Conservation (phyloP, 2,797 vertebrate genomes). For the Acrocephalus scirpaceus region DNA sequence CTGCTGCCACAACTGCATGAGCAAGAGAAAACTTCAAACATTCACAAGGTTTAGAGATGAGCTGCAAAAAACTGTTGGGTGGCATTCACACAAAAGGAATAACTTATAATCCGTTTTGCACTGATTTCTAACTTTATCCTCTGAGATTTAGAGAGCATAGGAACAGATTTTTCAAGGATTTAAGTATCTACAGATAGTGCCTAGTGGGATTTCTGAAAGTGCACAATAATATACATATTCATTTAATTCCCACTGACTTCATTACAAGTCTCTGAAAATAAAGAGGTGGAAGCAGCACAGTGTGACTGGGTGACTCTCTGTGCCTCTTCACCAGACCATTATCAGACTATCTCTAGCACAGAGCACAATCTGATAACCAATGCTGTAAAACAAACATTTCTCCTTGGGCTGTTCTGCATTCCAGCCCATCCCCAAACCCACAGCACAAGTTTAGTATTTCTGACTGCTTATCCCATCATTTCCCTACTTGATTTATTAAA, state of each 20-base stretch:
- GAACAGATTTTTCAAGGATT: background rate
- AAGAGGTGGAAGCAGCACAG: background rate
- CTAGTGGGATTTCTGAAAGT: background rate
- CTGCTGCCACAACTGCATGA: background rate
- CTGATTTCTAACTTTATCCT: background rate
- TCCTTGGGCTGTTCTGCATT: slow-evolving; percentile 39
- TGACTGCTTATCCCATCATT: background rate
- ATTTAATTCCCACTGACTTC: background rate
- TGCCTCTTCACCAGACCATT: slow-evolving; percentile 12
- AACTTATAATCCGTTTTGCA: background rate
- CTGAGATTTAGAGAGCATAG: background rate
- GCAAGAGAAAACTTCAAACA: background rate
- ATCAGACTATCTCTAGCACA: slow-evolving; percentile 31
- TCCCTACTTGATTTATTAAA: slow-evolving; percentile 1
- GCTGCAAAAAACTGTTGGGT: background rate
- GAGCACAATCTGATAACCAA: slow-evolving; percentile 32
- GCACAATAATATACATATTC: background rate
- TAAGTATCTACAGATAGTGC: background rate
- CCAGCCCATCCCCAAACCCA: slow-evolving; percentile 42
- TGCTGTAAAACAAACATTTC: slow-evolving; percentile 37
- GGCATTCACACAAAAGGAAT: background rate
- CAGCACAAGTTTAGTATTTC: background rate
- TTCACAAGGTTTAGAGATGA: background rate
- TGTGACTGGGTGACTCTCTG: background rate
- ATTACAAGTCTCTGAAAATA: background rate